Percentiles rank a stretch among this genome's conserved stretches.
Evolutionary conservation across 2,113 vertebrate genomes (phyloP).

Genomic region (Sylvia atricapilla): DNA sequence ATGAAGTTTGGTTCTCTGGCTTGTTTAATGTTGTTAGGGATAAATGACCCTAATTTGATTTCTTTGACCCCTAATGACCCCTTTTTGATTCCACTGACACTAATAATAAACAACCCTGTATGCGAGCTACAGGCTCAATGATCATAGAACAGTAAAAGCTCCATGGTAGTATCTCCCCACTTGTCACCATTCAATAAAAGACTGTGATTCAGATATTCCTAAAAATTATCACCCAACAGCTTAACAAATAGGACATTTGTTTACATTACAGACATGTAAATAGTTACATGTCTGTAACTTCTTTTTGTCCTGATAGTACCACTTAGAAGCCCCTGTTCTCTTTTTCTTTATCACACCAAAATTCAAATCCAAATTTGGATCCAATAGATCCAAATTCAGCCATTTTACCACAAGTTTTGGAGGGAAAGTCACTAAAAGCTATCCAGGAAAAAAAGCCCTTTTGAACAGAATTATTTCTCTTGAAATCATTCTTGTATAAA

Average conservation of each 20-base stretch:
- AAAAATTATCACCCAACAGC: not conserved
- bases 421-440: not conserved
- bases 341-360: not conserved
- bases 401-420: not conserved
- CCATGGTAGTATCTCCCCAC: not conserved
- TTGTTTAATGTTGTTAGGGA: not conserved
- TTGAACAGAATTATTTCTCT: not conserved
- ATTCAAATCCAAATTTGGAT: no score
- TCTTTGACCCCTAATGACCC: not conserved
- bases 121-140: not conserved
- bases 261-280: no score
- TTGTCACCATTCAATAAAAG: not conserved
- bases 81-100: not conserved
- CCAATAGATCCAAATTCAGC: not conserved
- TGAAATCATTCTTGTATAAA: not conserved
- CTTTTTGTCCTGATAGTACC: not conserved
- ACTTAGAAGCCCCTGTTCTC: not conserved
- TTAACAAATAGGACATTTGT: not conserved
- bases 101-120: not conserved
- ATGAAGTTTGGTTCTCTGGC: not conserved
- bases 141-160: not conserved
- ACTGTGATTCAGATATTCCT: not conserved
- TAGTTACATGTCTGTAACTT: not conserved
- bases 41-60: not conserved
- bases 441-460: accelerated